Evolutionary conservation across 2,797 vertebrate species (phyloP), one percentile per base, ranked within the genome.

Genomic region (Morus bassanus): DNA sequence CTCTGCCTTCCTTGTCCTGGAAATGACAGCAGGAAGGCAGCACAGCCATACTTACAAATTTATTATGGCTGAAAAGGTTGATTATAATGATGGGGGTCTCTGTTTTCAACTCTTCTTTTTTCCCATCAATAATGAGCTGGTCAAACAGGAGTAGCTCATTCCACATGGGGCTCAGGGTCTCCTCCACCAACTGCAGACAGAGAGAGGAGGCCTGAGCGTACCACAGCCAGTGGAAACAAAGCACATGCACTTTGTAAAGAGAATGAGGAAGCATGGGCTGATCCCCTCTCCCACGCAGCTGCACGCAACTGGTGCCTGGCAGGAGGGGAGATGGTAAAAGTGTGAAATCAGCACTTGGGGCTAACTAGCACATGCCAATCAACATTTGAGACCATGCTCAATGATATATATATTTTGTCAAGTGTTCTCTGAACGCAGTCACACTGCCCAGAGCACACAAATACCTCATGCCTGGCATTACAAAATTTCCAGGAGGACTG

Each of bases 111-210:
- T 99, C 98, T 33, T 99, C 99, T 91, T 98, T 99, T 21, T 97
- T 98, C 69, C 99, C 99, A 43, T 99, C 99, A 70, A 99, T 93
- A 9, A 99, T 97, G 37, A 99, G 98, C 97, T 99, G 98, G 88
- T 99, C 98, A 86, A 99, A 99, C 56, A 99, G 63, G 96, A 99
- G 96, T 86, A 99, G 98, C 77, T 99, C 98, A 31, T 98, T 98
- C 99, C 99, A 99, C 95, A 99, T 98, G 6, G 99, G 99, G 78
- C 99, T 99, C 78, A 99, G 98, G 0, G 98, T 99, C 86, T 99
- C 98, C 46, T 98, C 94, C 92, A 99, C 72, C 57, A 99, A 86
- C 99, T 99, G 95, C 50, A 94, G 61, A 76, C 16, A 70, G 48
- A 93, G 46, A 67, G 17, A 90, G 50, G 59, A 94, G 46, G 19